Evolutionary conservation across 1,140 invertebrate genomes (phyloP).

Genomic region (Tetragonula clypearis): DNA sequence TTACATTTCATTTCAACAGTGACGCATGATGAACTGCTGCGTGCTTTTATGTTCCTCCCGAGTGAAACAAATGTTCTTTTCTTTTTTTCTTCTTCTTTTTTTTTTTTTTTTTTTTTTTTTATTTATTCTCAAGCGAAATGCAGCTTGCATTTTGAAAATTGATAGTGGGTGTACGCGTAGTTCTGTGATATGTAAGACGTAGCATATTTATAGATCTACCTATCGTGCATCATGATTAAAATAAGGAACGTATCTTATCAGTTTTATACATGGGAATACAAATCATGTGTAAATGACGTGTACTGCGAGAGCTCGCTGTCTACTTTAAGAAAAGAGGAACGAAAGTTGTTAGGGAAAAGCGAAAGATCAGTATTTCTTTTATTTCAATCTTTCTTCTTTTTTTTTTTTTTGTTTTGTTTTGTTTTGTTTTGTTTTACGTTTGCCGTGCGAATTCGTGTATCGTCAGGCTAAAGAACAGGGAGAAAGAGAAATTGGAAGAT

Average conservation of each 20-base stretch:
- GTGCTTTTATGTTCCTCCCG: constrained; percentile 1
- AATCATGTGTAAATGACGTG: constrained; percentile 70
- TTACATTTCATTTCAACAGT: constrained; percentile 9
- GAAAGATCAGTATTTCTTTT: constrained; percentile 49
- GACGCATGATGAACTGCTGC: neutral
- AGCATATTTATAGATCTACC: constrained; percentile 79
- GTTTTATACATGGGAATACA: constrained; percentile 75
- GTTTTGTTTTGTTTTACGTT: constrained; percentile 33
- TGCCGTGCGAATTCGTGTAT: constrained; percentile 14
- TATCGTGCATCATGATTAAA: constrained; percentile 76
- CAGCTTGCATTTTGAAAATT: constrained; percentile 37
- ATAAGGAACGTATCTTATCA: constrained; percentile 75
- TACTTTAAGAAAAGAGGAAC: constrained; percentile 51
- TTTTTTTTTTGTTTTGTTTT: neutral
- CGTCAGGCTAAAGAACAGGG: neutral
- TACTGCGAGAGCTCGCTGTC: constrained; percentile 54
- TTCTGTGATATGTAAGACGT: constrained; percentile 82
- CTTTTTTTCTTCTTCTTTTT: no score
- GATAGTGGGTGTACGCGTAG: constrained; percentile 79
- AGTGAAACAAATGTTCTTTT: neutral
- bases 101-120: no score
- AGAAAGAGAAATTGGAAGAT: neutral
- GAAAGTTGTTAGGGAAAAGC: constrained; percentile 38
- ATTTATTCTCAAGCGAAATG: neutral
- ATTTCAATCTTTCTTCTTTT: neutral